phyloP scores from a whole-genome alignment of 2,888 invertebrate genomes.

The Latheticus oryzae region DNA sequence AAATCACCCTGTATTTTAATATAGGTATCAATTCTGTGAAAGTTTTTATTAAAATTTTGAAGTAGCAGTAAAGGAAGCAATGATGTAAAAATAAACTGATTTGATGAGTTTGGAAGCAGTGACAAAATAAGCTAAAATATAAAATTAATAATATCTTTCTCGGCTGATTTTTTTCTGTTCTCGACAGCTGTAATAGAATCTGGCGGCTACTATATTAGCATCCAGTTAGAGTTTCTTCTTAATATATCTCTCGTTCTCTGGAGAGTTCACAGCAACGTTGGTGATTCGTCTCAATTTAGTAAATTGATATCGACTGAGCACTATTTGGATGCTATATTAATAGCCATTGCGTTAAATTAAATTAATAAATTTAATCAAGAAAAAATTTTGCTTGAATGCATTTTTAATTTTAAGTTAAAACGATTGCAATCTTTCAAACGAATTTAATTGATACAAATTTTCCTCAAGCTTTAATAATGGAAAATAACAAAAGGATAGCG shows the following conservation, averaged over 20 bases:
- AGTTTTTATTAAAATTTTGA: too few relatives aligned
- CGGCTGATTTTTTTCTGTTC: slow-evolving; percentile 33
- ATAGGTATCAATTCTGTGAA: too few relatives aligned
- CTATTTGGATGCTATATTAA: slow-evolving; percentile 40
- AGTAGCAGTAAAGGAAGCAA: too few relatives aligned
- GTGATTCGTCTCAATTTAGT: slow-evolving; percentile 55
- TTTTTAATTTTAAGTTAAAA: slow-evolving; percentile 3
- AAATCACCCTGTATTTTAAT: too few relatives aligned
- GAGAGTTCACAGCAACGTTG: slow-evolving; percentile 32
- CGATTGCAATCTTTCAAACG: slow-evolving; percentile 10
- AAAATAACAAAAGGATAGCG: slow-evolving; percentile 16
- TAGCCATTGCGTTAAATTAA: slow-evolving; percentile 43
- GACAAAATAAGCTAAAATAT: too few relatives aligned
- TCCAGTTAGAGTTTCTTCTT: slow-evolving; percentile 47
- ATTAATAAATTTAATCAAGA: too few relatives aligned
- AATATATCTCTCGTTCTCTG: slow-evolving; percentile 44
- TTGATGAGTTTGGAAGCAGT: too few relatives aligned
- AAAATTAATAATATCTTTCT: too few relatives aligned
- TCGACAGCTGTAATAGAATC: slow-evolving; percentile 34
- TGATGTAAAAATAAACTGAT: too few relatives aligned
- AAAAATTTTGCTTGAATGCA: too few relatives aligned
- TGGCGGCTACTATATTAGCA: slow-evolving; percentile 47
- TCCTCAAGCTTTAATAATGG: slow-evolving; percentile 26
- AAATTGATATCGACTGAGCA: slow-evolving; percentile 53
- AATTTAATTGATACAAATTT: slow-evolving; percentile 29